phyloP scores from a whole-genome alignment of 2,113 vertebrate genomes.

The Odocoileus virginianus region DNA sequence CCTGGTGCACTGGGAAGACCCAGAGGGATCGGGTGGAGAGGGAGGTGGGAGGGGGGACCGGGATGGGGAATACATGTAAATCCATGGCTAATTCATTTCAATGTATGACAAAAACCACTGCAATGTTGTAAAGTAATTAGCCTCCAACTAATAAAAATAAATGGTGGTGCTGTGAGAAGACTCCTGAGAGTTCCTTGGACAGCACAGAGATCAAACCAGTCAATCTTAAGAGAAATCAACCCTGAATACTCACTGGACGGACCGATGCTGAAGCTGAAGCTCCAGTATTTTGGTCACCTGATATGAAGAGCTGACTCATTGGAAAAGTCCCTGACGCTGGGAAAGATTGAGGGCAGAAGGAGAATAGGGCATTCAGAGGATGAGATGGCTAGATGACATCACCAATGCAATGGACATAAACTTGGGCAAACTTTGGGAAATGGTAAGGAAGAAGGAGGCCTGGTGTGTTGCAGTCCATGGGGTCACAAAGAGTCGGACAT shows the following conservation, averaged over 20 bases:
- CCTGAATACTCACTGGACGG: neutral
- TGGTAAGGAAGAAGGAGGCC: neutral
- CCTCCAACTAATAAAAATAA: too few relatives aligned
- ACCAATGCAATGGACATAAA: neutral
- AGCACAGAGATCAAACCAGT: neutral
- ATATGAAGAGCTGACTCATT: neutral
- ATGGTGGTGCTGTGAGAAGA: neutral
- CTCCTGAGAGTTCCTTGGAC: neutral
- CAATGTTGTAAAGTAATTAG: too few relatives aligned
- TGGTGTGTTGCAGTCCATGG: neutral
- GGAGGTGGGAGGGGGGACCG: too few relatives aligned
- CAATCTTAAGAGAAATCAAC: neutral
- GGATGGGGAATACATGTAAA: too few relatives aligned
- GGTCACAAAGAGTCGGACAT: accelerated
- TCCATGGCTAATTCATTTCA: too few relatives aligned
- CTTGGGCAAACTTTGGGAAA: neutral
- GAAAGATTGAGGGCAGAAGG: neutral
- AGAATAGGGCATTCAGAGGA: neutral
- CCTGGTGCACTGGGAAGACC: too few relatives aligned
- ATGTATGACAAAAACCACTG: too few relatives aligned
- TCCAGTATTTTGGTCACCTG: neutral
- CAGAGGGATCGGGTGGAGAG: too few relatives aligned
- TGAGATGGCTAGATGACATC: neutral
- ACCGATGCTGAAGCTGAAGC: neutral
- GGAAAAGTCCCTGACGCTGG: neutral